Percentiles rank a stretch among this genome's conserved stretches.
These are phyloP conservation scores for Erebia epiphron DNA, from an alignment of 2,888 invertebrate species.

Conservation along the genomic window DNA sequence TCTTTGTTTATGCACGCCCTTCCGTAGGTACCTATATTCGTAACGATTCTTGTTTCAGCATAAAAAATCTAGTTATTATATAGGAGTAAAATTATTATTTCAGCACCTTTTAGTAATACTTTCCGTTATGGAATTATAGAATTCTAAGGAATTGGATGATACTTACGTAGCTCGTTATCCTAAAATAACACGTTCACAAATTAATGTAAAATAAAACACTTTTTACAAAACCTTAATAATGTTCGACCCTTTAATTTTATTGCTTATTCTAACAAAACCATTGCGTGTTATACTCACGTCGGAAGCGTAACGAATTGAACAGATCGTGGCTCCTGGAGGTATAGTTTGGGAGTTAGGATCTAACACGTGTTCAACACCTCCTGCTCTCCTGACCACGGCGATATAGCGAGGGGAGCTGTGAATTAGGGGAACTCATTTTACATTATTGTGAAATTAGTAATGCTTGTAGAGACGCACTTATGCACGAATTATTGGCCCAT, in stretches of 20 bases:
- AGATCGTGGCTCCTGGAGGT: slow-evolving; percentile 56
- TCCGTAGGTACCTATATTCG: slow-evolving; percentile 15
- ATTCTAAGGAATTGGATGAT: not conserved
- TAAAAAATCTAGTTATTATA: slow-evolving; percentile 6
- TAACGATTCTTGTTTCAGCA: slow-evolving; percentile 14
- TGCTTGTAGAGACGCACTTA: slow-evolving; percentile 52
- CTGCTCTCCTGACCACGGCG: slow-evolving; percentile 58
- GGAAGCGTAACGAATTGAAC: slow-evolving; percentile 68
- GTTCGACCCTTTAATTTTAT: slow-evolving; percentile 50
- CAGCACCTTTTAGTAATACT: not conserved
- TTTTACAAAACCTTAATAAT: slow-evolving; percentile 35
- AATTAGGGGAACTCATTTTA: slow-evolving; percentile 59
- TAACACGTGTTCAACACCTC: slow-evolving; percentile 78
- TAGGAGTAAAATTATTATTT: slow-evolving; percentile 6
- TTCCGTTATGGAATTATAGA: not conserved
- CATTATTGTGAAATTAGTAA: slow-evolving; percentile 68
- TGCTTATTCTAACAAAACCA: slow-evolving; percentile 52
- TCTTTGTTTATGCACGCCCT: slow-evolving; percentile 31
- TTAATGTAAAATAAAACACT: slow-evolving; percentile 20
- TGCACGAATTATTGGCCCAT: slow-evolving; percentile 26
- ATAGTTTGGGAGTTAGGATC: slow-evolving; percentile 55
- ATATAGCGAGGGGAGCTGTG: slow-evolving; percentile 50
- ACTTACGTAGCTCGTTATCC: slow-evolving; percentile 25
- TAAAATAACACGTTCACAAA: slow-evolving; percentile 30
- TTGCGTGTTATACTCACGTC: slow-evolving; percentile 60